Percentiles rank a stretch among this genome's conserved stretches.
These are phyloP conservation scores for Incurvaria masculella DNA, from an alignment of 2,888 invertebrate genomes.

Conservation along the genomic window DNA sequence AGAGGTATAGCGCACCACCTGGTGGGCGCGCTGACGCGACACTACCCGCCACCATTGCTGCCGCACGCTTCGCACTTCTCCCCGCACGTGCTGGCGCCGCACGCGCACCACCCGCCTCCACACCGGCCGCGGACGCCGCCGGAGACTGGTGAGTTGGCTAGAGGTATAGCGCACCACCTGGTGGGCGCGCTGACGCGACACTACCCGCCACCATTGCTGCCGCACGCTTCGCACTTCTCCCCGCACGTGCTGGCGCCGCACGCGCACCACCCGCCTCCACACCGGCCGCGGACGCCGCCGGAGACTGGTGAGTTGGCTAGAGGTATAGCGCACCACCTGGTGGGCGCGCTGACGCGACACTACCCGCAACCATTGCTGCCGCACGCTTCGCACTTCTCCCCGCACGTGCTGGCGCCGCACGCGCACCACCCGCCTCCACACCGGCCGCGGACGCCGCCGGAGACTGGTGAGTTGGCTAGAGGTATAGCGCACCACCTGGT, in stretches of 20 bases:
- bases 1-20: slow-evolving; percentile 77
- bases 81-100: slow-evolving; percentile 51
- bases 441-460: background rate
- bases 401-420: slow-evolving; percentile 47
- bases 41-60: slow-evolving; percentile 49
- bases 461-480: slow-evolving; percentile 25
- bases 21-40: slow-evolving; percentile 64
- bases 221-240: slow-evolving; percentile 55
- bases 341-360: slow-evolving; percentile 64
- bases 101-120: slow-evolving; percentile 22
- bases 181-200: slow-evolving; percentile 66
- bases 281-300: background rate
- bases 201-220: slow-evolving; percentile 46
- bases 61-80: slow-evolving; percentile 56
- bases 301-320: background rate
- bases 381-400: slow-evolving; percentile 55
- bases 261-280: slow-evolving; percentile 23
- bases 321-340: slow-evolving; percentile 75
- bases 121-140: background rate
- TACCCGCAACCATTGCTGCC: slow-evolving; percentile 50
- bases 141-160: background rate
- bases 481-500: slow-evolving; percentile 75
- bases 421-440: background rate
- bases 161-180: slow-evolving; percentile 75
- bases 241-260: slow-evolving; percentile 51